phyloP scores from a whole-genome alignment of 2,113 vertebrate species.

The Rhynchomys soricoides region DNA sequence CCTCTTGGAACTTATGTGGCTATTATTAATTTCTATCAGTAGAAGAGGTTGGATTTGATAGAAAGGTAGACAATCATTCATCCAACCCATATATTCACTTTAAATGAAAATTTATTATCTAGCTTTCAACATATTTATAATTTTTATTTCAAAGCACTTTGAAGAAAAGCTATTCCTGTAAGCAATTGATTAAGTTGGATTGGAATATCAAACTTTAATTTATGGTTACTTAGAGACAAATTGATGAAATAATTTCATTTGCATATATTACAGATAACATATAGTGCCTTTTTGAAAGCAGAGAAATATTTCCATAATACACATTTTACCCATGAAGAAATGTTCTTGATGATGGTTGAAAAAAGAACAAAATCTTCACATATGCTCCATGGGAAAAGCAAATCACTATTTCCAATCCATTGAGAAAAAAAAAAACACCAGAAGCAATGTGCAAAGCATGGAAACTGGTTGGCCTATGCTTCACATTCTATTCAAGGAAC shows the following conservation, averaged over 20 bases:
- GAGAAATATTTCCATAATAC: background rate
- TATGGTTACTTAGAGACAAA: background rate
- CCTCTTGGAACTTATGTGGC: background rate
- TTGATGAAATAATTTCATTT: background rate
- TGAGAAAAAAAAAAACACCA: background rate
- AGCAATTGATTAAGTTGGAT: background rate
- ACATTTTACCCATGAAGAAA: background rate
- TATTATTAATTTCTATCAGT: background rate
- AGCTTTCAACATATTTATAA: background rate
- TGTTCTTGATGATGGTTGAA: background rate
- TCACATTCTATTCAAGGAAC: background rate
- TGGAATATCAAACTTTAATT: background rate
- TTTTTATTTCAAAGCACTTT: background rate
- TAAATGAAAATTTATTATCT: background rate
- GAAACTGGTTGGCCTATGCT: background rate
- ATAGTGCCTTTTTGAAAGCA: background rate
- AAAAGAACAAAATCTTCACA: background rate
- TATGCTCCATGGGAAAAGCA: background rate
- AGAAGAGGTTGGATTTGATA: background rate
- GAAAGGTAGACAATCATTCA: background rate
- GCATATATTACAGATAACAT: background rate
- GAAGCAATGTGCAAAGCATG: background rate
- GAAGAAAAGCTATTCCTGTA: background rate
- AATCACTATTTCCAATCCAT: background rate
- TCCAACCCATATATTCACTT: background rate